Evolutionary conservation across 2,113 vertebrate species (phyloP), one percentile per base, ranked within the genome.

Genomic region (Toxotes jaculatrix): DNA sequence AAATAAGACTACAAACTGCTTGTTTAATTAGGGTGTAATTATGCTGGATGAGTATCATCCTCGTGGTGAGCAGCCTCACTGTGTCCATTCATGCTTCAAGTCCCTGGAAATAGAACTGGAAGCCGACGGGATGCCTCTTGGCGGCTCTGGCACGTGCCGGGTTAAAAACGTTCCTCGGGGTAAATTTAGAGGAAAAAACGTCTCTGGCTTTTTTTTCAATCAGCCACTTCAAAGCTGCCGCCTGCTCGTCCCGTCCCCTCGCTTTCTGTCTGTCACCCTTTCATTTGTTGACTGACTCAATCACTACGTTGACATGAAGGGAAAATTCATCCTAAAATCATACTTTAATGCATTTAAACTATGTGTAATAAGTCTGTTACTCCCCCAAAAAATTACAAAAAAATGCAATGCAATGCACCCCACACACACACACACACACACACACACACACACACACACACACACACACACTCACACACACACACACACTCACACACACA

Each of bases 21-120:
- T 53, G 42, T 87, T 85, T 87, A 72, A 90, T 89, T 66, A 40
- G 71, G 72, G 84, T 84, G 85, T 87, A 89, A 90, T 93, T 90
- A 91, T 21, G 13, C 55, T n/a, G 63, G 43, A 32, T 57, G 84
- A 72, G 80, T 38, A 59, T 78, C 80, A 21, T 88, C 83, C 23
- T 42, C 5, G 63, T 65, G 61, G 67, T 32, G 49, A 65, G 42
- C 38, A 2, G 60, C 59, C 74, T 80, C 49, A 7, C 70, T 23
- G 45, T 0, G 79, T 80, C 78, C 80, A 43, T 80, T 87, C 65
- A 69, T 59, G 82, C 34, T 80, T 19, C 3, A 21, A 7, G 31
- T n/a, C 51, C 49, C 83, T 69, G 68, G 53, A 84, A 84, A 88
- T 88, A 86, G 84, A 79, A 2, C 57, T 21, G 74, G 63, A 47